Evolutionary conservation across 2,888 invertebrate species (phyloP).

Genomic region (Epistrophe grossulariae): DNA sequence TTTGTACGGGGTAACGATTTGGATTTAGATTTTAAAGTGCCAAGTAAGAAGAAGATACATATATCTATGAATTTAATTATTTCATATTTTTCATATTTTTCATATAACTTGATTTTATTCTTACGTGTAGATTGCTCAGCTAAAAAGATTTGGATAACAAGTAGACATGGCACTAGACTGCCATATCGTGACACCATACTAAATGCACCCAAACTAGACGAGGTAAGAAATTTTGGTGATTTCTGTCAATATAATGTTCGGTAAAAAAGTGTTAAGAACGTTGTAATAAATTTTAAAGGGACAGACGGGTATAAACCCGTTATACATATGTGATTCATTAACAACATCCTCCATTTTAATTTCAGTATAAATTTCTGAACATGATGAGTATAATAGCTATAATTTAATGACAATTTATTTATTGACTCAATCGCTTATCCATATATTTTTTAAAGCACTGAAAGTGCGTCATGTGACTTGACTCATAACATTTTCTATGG

Average conservation of each 20-base stretch:
- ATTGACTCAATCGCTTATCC: too few relatives aligned
- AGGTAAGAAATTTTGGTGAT: constrained; percentile 80
- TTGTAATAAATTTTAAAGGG: too few relatives aligned
- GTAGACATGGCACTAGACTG: constrained; percentile 89
- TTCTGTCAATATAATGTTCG: neutral
- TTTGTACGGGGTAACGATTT: constrained; percentile 87
- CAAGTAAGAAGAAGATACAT: constrained; percentile 55
- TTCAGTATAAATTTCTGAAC: too few relatives aligned
- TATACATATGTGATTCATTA: neutral
- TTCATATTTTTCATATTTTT: neutral
- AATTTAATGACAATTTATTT: too few relatives aligned
- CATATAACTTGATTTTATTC: neutral
- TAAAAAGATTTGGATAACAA: constrained; percentile 89
- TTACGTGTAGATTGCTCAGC: constrained; percentile 87
- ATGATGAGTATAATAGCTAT: too few relatives aligned
- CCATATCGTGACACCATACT: constrained; percentile 86
- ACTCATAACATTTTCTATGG: neutral
- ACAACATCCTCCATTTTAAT: too few relatives aligned
- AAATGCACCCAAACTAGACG: constrained; percentile 85
- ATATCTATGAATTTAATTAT: neutral
- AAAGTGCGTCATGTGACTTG: neutral
- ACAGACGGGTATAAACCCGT: too few relatives aligned
- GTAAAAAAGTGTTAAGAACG: neutral
- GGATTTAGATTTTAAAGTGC: constrained; percentile 87
- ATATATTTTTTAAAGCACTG: neutral